phyloP scores from a whole-genome alignment of 2,888 invertebrate genomes.

The Leptothorax acervorum region DNA sequence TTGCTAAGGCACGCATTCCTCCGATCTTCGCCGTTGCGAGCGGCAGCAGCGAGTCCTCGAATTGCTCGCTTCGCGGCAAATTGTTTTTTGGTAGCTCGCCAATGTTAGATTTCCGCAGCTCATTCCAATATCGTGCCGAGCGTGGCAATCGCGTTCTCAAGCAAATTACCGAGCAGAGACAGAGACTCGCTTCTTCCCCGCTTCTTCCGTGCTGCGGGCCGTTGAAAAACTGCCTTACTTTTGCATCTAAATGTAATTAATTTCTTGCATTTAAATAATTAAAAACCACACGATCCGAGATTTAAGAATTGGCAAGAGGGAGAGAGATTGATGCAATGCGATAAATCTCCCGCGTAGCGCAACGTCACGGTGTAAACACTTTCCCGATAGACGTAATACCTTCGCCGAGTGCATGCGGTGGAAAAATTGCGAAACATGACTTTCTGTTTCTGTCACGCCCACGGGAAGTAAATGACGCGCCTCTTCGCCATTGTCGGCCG shows the following conservation, averaged over 20 bases:
- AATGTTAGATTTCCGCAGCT: constrained; percentile 37
- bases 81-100: constrained; percentile 67
- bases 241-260: neutral
- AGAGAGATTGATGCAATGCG: neutral
- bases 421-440: constrained; percentile 37
- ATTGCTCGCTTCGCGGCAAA: constrained; percentile 53
- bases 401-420: neutral
- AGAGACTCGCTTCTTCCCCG: neutral
- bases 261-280: neutral
- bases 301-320: neutral
- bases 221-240: neutral
- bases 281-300: neutral
- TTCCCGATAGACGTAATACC: constrained; percentile 1
- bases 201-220: neutral
- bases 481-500: neutral
- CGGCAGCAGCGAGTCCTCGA: neutral
- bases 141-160: constrained; percentile 56
- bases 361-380: constrained; percentile 19
- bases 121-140: constrained; percentile 41
- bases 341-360: neutral
- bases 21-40: neutral
- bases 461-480: constrained; percentile 7
- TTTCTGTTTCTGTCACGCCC: constrained; percentile 35
- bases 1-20: neutral
- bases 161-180: constrained; percentile 11